Evolutionary conservation across 2,888 invertebrate genomes (phyloP), one percentile per base, ranked within the genome.

Genomic region (Eupithecia subfuscata): DNA sequence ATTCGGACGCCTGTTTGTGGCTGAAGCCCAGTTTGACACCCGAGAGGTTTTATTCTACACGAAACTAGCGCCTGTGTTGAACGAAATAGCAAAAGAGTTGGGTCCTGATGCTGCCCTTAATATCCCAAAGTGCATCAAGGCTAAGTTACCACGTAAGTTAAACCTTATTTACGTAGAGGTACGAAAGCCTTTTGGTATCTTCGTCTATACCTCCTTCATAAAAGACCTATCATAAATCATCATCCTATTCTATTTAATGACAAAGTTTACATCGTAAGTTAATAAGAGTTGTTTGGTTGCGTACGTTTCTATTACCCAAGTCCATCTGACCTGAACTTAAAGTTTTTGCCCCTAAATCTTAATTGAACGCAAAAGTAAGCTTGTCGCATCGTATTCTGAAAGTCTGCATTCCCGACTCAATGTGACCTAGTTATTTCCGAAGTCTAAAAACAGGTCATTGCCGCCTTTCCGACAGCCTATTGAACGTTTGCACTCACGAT

Each of bases 21-120:
- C 97, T 37, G 97, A 97, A 88, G 97, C 97, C 1, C 97, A 97
- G 88, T 97, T 97, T 87, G 97, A 97, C 89, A 96, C 97, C 8
- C 95, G 97, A 77, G 97, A 97, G 91, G 97, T 97, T 84, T 96
- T 97, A 81, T 97, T 97, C 92, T 97, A 97, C 88, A 97, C 97
- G 0, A 96, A 97, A 95, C 96, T 97, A 84, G 96, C 95, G 12
- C 95, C 97, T 94, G 96, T 97, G 25, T 95, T 97, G 45, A 97
- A 97, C 7, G 96, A 96, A 84, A 88, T 97, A 80, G 96, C 96
- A 80, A 95, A 95, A 34, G 97, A 97, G 83, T 80, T 92, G 45
- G 95, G 95, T 2, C 91, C 92, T 43, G 92, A 88, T 7, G 82
- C 87, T 73, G 93, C 93, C 2, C 81, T 94, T 75, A 94, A 96